Evolutionary conservation across 2,113 vertebrate species (phyloP).

Genomic region (Oostethus manadensis): DNA sequence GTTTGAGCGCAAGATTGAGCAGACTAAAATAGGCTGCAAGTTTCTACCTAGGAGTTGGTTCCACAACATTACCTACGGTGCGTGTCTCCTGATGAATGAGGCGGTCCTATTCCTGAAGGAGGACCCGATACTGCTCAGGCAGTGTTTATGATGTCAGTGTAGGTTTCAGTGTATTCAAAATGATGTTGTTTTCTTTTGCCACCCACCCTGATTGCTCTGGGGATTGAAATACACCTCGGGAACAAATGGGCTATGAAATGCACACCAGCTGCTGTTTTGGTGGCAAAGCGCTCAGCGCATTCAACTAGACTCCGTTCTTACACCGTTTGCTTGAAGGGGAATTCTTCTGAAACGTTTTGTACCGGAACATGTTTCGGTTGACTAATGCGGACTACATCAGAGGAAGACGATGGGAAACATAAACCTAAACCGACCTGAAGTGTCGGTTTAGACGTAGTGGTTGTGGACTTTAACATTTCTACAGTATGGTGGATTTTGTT

Average conservation of each 20-base stretch:
- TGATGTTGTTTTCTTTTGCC: slow-evolving; percentile 4
- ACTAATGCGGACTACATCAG: slow-evolving; percentile 20
- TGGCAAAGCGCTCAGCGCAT: slow-evolving; percentile 14
- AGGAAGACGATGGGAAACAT: slow-evolving; percentile 7
- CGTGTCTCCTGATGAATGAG: slow-evolving; percentile 48
- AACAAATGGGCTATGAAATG: slow-evolving; percentile 49
- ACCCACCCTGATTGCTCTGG: slow-evolving; percentile 19
- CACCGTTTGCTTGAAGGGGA: slow-evolving; percentile 27
- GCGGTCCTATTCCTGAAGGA: slow-evolving; percentile 14
- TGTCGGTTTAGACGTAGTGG: too few relatives aligned
- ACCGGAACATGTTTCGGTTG: slow-evolving; percentile 54
- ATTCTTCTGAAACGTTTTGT: slow-evolving; percentile 43
- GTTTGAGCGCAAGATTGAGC: slow-evolving; percentile 58
- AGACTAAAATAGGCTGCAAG: slow-evolving; percentile 51
- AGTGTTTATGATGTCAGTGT: slow-evolving; percentile 5
- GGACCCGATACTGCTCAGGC: slow-evolving; percentile 14
- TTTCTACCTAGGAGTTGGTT: slow-evolving; percentile 61
- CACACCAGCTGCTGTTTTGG: slow-evolving; percentile 47
- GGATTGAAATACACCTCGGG: slow-evolving; percentile 33
- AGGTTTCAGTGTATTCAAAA: slow-evolving; percentile 14
- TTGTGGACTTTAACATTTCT: too few relatives aligned
- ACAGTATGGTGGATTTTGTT: too few relatives aligned
- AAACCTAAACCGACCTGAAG: too few relatives aligned
- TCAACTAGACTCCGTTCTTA: slow-evolving; percentile 7
- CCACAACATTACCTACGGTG: slow-evolving; percentile 67